Percentiles rank a stretch among this genome's conserved stretches.
phyloP scores from a whole-genome alignment of 2,888 invertebrate species.

The Hydrotaea diabolus region DNA sequence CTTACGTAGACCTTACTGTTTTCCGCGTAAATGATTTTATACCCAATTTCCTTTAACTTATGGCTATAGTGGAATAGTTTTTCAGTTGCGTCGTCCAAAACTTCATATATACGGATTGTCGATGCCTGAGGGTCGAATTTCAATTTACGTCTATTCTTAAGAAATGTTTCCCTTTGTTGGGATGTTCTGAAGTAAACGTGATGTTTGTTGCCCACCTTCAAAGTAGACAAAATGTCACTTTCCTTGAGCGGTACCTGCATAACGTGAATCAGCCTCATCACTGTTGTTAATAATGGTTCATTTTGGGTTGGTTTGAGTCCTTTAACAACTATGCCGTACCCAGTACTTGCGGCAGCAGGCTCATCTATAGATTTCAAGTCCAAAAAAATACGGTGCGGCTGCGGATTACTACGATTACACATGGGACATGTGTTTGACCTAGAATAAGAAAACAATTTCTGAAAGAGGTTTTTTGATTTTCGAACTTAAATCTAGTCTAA shows the following conservation, averaged over 20 bases:
- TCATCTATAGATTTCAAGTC: background rate
- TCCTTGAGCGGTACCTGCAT: background rate
- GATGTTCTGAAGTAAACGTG: background rate
- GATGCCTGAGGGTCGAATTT: background rate
- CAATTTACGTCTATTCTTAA: background rate
- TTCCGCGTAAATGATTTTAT: background rate
- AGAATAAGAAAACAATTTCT: background rate
- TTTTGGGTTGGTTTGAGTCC: background rate
- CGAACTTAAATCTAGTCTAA: no score
- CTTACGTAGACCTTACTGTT: conserved; percentile 2
- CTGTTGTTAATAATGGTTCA: background rate
- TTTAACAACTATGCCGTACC: background rate
- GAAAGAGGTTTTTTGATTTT: no score
- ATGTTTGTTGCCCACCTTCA: background rate
- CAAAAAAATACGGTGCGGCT: conserved; percentile 28
- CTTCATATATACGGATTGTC: background rate
- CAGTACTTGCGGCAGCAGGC: background rate
- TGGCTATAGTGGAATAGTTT: background rate
- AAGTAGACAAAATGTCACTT: background rate
- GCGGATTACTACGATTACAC: conserved; percentile 23
- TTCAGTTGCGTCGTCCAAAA: background rate
- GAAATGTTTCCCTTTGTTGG: background rate
- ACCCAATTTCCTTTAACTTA: background rate
- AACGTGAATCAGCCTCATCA: background rate
- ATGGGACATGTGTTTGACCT: conserved; percentile 36